Base-by-base conservation (phyloP, 35 echinoderm and acorn worm genomes). In the Lytechinus pictus region DNA sequence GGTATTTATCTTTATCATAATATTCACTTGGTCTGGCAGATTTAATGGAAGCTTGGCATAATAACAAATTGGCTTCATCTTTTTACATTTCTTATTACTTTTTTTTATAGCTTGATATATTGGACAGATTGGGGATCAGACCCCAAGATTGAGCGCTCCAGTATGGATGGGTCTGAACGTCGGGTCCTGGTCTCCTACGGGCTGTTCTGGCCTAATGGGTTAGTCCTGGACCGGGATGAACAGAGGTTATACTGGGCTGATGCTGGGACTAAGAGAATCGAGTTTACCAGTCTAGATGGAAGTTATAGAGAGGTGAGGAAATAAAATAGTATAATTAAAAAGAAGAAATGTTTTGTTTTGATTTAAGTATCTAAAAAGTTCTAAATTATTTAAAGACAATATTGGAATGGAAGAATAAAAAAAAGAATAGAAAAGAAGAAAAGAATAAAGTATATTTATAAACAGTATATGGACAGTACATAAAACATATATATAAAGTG, bases 51-150 rank as follows among this genome's bases (percentile, higher is more conserved):
- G 33, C 33, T 44, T 44, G 33, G 33, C 33, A 44, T 44, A 44
- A 44, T 44, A 44, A 44, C 33, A 44, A 44, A 44, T 44, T 44
- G 33, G 2, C 33, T 44, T 44, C 1, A 44, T 44, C 33, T 44
- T 44, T 44, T 44, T 44, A 1, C 33, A 44, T 44, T 44, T 44
- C 2, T 44, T 44, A 44, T 44, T 44, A 44, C 33, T 71, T 71
- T 16, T 4, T 66, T 71, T 29, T 27, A 24, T 87, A 99, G 98
- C 4, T 89, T 96, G 29, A 99, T 99, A 96, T 99, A 96, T 51
- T 99, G 98, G 98, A 99, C 97, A 9, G 98, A 99, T 95, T 99
- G 98, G 98, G 98, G 98, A 16, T 6, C 88, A 10, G 54, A 93
- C 54, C 97, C 98, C 51, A 97, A 98, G 92, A 99, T 99, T 61